Evolutionary conservation across 2,888 invertebrate genomes (phyloP).

Genomic region (Lydus trimaculatus): DNA sequence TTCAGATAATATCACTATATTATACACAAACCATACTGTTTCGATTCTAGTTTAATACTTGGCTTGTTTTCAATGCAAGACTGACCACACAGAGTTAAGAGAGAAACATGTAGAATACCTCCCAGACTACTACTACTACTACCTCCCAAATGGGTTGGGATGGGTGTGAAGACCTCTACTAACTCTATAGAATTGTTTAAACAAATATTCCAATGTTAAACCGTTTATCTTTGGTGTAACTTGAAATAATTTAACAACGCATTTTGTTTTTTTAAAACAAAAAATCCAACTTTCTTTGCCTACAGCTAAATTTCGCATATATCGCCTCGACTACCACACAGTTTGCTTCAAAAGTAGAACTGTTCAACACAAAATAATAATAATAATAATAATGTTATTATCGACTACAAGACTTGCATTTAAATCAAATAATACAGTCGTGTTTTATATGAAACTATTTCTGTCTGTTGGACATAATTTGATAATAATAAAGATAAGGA

Average conservation of each 20-base stretch:
- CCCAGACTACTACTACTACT: neutral
- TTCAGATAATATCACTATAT: neutral
- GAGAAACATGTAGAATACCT: neutral
- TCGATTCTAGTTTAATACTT: conserved; percentile 10
- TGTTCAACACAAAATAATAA: neutral
- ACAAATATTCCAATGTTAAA: neutral
- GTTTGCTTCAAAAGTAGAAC: neutral
- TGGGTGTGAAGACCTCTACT: neutral
- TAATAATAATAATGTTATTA: too few relatives aligned
- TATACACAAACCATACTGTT: neutral
- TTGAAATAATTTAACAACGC: neutral
- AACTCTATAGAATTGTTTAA: neutral
- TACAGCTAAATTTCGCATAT: neutral
- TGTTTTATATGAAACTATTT: too few relatives aligned
- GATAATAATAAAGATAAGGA: neutral
- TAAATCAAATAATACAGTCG: too few relatives aligned
- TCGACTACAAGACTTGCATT: too few relatives aligned
- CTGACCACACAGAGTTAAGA: neutral
- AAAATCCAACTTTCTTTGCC: neutral
- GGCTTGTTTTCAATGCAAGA: conserved; percentile 32
- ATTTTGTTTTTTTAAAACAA: neutral
- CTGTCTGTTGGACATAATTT: neutral
- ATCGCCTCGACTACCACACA: neutral
- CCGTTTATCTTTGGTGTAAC: neutral
- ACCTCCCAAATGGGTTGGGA: conserved; percentile 1